Percentiles rank a stretch among this genome's conserved stretches.
phyloP scores from a whole-genome alignment of 2,113 vertebrate genomes.

The Burhinus bistriatus region DNA sequence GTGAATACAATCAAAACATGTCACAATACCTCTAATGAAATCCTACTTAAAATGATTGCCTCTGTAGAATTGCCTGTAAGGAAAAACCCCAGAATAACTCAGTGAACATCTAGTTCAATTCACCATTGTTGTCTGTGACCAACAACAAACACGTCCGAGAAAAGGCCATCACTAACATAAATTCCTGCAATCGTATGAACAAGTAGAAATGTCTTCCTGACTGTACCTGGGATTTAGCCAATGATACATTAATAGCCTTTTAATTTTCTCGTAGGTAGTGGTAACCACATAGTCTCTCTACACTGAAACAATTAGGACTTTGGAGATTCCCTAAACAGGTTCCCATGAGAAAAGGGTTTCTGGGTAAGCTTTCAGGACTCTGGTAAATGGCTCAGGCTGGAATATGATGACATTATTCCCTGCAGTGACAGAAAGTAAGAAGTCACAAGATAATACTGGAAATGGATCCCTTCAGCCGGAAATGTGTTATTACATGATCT shows the following conservation, averaged over 20 bases:
- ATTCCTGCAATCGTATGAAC: constrained; percentile 15
- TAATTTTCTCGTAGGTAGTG: neutral
- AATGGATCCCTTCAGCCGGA: neutral
- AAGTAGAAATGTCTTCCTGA: constrained; percentile 33
- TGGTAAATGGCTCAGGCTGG: neutral
- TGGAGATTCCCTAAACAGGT: constrained; percentile 44
- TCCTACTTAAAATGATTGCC: neutral
- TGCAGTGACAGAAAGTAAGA: neutral
- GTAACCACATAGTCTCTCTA: neutral
- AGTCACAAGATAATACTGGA: neutral
- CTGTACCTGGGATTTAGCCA: constrained; percentile 22
- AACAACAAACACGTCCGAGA: constrained; percentile 21
- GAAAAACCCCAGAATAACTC: constrained; percentile 32
- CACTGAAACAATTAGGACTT: neutral
- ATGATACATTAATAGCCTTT: neutral
- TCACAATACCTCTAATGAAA: neutral
- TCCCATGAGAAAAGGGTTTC: constrained; percentile 18
- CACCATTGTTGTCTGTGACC: neutral
- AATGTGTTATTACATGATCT: neutral
- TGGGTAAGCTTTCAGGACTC: constrained; percentile 7
- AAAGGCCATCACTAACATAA: constrained; percentile 23
- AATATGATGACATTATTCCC: neutral
- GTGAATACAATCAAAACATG: neutral
- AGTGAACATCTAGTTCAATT: neutral
- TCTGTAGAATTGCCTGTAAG: neutral